Percentiles rank a stretch among this genome's conserved stretches.
Evolutionary conservation across 2,113 vertebrate genomes (phyloP).

Genomic region (Zosterops pallidus): DNA sequence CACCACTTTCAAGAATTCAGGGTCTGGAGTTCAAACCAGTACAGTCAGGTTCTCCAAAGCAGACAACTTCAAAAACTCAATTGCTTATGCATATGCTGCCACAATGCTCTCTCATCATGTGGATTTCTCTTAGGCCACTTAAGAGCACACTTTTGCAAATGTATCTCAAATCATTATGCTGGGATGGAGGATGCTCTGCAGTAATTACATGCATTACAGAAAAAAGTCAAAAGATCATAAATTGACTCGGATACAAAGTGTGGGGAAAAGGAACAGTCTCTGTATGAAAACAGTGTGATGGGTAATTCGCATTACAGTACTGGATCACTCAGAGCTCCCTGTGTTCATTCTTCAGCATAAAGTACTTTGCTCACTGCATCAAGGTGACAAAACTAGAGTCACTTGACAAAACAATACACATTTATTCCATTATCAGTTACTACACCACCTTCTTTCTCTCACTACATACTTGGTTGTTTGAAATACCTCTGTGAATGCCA

Average conservation of each 20-base stretch:
- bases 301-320: background rate
- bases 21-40: background rate
- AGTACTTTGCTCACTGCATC: background rate
- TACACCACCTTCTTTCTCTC: background rate
- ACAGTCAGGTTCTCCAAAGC: background rate
- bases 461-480: background rate
- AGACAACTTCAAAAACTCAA: background rate
- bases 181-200: constrained; percentile 2
- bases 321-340: background rate
- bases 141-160: constrained; percentile 11
- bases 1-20: background rate
- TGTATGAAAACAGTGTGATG: background rate
- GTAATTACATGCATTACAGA: constrained; percentile 46
- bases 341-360: background rate
- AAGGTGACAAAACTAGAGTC: background rate
- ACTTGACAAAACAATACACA: background rate
- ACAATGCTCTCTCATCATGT: background rate
- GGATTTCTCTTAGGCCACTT: constrained; percentile 33
- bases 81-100: background rate
- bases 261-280: background rate
- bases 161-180: background rate
- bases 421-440: background rate
- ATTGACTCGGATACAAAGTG: constrained; percentile 11
- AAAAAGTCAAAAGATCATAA: constrained; percentile 38
- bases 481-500: constrained; percentile 27